phyloP scores from a whole-genome alignment of 1,140 invertebrate species.

The Ruditapes philippinarum region DNA sequence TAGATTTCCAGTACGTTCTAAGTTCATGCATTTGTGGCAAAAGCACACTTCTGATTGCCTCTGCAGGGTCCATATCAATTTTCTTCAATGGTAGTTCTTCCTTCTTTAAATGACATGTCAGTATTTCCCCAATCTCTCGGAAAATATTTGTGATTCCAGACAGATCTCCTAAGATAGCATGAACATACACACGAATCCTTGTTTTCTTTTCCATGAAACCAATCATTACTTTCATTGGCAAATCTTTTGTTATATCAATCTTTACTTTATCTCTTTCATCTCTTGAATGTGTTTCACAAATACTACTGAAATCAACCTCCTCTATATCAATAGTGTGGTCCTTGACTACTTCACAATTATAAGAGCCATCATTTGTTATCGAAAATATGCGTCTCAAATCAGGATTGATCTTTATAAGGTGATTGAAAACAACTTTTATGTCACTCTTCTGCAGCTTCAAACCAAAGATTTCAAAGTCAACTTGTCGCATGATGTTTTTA shows the following conservation, averaged over 20 bases:
- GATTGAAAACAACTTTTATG: neutral
- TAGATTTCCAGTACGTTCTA: neutral
- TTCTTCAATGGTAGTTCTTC: neutral
- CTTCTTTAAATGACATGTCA: neutral
- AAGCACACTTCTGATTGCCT: neutral
- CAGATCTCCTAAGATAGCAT: neutral
- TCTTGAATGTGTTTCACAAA: neutral
- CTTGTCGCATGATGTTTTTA: conserved; percentile 3
- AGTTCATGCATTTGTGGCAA: neutral
- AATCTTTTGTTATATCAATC: neutral
- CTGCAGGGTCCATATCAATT: neutral
- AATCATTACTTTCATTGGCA: neutral
- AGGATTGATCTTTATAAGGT: neutral
- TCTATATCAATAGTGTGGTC: neutral
- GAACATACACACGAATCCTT: neutral
- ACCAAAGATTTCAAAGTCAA: neutral
- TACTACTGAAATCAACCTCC: neutral
- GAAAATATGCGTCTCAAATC: neutral
- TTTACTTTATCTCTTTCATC: neutral
- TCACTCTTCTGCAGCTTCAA: neutral
- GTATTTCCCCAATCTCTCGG: neutral
- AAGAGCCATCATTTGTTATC: neutral
- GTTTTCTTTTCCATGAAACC: neutral
- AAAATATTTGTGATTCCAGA: neutral
- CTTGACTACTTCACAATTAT: neutral